phyloP scores from a whole-genome alignment of 2,888 invertebrate species.

The Eretmocerus hayati region DNA sequence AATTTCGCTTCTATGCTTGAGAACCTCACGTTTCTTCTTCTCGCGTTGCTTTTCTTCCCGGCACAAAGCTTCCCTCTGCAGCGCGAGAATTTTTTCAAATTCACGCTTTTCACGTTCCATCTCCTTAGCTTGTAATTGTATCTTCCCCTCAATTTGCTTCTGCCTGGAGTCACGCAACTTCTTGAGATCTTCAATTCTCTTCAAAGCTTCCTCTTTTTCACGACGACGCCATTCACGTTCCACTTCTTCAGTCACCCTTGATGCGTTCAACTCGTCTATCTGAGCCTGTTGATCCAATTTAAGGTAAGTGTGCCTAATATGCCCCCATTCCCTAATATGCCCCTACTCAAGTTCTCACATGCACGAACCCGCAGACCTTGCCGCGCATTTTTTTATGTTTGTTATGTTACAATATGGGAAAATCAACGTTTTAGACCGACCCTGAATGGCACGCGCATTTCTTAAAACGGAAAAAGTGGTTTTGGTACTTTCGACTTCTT shows the following conservation, averaged over 20 bases:
- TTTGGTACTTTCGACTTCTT: no score
- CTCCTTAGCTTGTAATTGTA: slow-evolving; percentile 59
- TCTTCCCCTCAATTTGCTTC: slow-evolving; percentile 54
- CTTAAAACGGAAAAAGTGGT: no score
- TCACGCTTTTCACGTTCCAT: slow-evolving; percentile 59
- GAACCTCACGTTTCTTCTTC: slow-evolving; percentile 45
- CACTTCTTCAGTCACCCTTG: slow-evolving; percentile 54
- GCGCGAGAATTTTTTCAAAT: slow-evolving; percentile 53
- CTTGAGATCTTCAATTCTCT: slow-evolving; percentile 51
- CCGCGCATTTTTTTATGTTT: no score
- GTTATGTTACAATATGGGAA: no score
- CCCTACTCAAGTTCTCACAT: no score
- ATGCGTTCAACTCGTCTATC: slow-evolving; percentile 51
- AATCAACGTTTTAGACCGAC: no score
- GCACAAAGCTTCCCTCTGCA: slow-evolving; percentile 51
- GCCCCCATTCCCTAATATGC: no score
- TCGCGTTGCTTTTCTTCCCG: slow-evolving; percentile 50
- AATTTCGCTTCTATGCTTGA: slow-evolving; percentile 57
- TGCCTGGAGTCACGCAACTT: slow-evolving; percentile 51
- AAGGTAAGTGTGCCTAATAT: no score
- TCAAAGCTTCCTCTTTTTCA: slow-evolving; percentile 57
- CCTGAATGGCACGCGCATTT: no score
- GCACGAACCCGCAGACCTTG: no score
- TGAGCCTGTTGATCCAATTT: no score
- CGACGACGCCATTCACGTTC: slow-evolving; percentile 63